Evolutionary conservation across 1,140 invertebrate species (phyloP).

Genomic region (Melanaphis sacchari): DNA sequence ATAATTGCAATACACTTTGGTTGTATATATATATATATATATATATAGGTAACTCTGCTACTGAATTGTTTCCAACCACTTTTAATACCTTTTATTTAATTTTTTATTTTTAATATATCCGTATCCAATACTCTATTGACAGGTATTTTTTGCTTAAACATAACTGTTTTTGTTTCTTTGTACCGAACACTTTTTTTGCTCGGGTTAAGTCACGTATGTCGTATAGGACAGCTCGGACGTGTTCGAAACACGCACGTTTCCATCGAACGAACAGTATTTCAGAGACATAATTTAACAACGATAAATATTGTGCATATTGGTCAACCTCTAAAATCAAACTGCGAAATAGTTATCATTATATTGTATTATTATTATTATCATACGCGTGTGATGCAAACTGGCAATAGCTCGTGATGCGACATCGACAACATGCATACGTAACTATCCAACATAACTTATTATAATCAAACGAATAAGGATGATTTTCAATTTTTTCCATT

Average conservation of each 20-base stretch:
- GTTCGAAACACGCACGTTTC: conserved; percentile 23
- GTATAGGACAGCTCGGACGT: conserved; percentile 18
- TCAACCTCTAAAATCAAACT: conserved; percentile 6
- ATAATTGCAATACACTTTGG: neutral
- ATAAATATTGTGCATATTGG: conserved; percentile 24
- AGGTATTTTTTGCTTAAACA: conserved; percentile 33
- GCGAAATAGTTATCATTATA: neutral
- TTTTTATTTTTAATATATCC: neutral
- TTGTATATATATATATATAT: neutral
- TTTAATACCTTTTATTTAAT: conserved; percentile 1
- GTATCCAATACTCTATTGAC: conserved; percentile 24
- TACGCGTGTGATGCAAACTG: neutral
- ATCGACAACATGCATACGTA: neutral
- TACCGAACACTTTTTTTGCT: neutral
- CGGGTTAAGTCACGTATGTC: neutral
- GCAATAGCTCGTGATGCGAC: neutral
- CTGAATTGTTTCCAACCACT: neutral
- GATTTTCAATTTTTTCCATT: neutral
- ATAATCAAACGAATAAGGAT: neutral
- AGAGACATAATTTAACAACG: neutral
- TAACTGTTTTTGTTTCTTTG: conserved; percentile 29
- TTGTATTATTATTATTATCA: neutral
- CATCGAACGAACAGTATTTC: neutral
- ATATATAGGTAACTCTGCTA: neutral
- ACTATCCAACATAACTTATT: neutral